These are phyloP conservation scores for Lysandra bellargus DNA, from an alignment of 2,888 invertebrate species.

Conservation along the genomic window DNA sequence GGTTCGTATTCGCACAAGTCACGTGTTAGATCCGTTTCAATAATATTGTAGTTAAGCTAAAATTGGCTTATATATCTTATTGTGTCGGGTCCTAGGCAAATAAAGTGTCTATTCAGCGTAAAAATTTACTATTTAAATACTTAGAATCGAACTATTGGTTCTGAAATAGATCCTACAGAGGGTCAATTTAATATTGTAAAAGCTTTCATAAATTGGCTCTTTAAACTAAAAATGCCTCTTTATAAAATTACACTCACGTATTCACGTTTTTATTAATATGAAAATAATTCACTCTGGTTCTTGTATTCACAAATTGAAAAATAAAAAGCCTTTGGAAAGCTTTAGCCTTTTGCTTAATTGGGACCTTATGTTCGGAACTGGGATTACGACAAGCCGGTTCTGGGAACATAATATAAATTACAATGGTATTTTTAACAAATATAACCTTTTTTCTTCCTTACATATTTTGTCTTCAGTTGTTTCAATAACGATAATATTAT, in stretches of 20 bases:
- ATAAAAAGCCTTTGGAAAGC: constrained; percentile 15
- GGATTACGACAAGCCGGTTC: neutral
- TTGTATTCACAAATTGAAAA: constrained; percentile 13
- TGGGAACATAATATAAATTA: neutral
- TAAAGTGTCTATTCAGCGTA: no score
- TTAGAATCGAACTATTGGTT: neutral
- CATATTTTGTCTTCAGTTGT: neutral
- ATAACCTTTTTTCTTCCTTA: neutral
- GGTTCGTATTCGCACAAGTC: no score
- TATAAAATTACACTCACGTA: constrained; percentile 5
- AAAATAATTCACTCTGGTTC: constrained; percentile 15
- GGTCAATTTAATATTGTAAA: neutral
- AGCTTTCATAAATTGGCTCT: neutral
- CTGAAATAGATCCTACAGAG: neutral
- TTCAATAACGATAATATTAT: no score
- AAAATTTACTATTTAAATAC: no score
- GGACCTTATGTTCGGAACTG: neutral
- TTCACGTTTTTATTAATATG: constrained; percentile 4
- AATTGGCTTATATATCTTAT: no score
- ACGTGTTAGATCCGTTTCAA: no score
- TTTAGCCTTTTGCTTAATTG: constrained; percentile 11
- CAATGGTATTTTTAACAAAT: neutral
- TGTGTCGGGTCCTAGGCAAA: no score
- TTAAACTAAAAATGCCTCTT: neutral
- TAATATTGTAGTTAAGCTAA: no score